Percentiles rank a stretch among this genome's conserved stretches.
Evolutionary conservation across 2,113 vertebrate species (phyloP).

Genomic region (Seriola dumerili): DNA sequence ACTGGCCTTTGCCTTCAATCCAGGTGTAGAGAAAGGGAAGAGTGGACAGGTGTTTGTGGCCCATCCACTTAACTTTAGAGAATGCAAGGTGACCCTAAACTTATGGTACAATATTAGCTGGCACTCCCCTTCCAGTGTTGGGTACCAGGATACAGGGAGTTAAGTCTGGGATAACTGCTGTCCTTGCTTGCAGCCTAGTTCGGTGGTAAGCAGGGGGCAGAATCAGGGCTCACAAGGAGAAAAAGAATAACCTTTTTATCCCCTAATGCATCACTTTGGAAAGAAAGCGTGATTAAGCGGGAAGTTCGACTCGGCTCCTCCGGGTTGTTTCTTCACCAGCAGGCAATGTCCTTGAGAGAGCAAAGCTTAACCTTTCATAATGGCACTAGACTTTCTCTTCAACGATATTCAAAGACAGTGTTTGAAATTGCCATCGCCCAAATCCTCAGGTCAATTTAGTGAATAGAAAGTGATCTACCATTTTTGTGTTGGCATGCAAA

Average conservation of each 20-base stretch:
- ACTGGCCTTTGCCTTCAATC: not conserved
- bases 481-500: too few relatives aligned
- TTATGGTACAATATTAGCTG: slow-evolving; percentile 6
- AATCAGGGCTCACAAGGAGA: not conserved
- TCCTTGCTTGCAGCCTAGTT: slow-evolving; percentile 1
- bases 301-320: slow-evolving; percentile 25
- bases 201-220: not conserved
- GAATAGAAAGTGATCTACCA: not conserved
- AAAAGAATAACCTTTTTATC: slow-evolving; percentile 14
- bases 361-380: slow-evolving; percentile 17
- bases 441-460: slow-evolving; percentile 2
- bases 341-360: slow-evolving; percentile 25
- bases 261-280: slow-evolving; percentile 19
- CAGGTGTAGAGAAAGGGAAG: not conserved
- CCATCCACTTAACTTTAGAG: not conserved
- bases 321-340: slow-evolving; percentile 24
- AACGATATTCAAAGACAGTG: not conserved
- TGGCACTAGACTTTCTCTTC: not conserved
- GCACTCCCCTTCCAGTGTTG: not conserved
- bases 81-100: slow-evolving; percentile 12
- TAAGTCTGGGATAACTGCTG: slow-evolving; percentile 20
- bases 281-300: slow-evolving; percentile 23
- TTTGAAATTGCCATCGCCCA: not conserved
- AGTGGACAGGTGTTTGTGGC: not conserved
- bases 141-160: not conserved